Evolutionary conservation across 2,888 invertebrate genomes (phyloP).

Genomic region (Euplagia quadripunctaria): DNA sequence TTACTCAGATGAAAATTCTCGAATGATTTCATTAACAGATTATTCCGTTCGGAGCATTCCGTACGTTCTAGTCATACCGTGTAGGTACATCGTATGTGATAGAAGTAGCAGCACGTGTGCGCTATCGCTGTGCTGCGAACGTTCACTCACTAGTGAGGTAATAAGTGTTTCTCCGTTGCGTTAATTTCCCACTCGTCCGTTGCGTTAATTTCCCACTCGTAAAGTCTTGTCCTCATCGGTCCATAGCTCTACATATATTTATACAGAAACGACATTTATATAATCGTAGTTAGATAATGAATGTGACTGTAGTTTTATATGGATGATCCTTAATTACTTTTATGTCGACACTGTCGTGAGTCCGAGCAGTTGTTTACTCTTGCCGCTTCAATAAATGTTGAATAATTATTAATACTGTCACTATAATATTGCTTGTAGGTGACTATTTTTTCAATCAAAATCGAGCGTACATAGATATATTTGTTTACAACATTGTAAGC

Average conservation of each 20-base stretch:
- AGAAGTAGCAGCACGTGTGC: slow-evolving; percentile 67
- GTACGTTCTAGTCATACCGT: slow-evolving; percentile 77
- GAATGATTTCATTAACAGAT: slow-evolving; percentile 52
- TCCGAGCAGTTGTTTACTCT: slow-evolving; percentile 71
- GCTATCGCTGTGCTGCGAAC: slow-evolving; percentile 68
- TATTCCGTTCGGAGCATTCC: slow-evolving; percentile 70
- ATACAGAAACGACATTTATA: slow-evolving; percentile 62
- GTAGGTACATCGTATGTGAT: slow-evolving; percentile 73
- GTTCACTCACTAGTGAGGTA: slow-evolving; percentile 71
- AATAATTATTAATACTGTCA: slow-evolving; percentile 68
- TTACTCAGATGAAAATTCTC: slow-evolving; percentile 42
- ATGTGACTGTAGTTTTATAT: slow-evolving; percentile 80
- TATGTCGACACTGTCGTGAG: slow-evolving; percentile 62
- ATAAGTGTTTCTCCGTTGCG: slow-evolving; percentile 62
- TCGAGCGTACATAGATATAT: slow-evolving; percentile 63
- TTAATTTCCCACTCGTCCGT: slow-evolving; percentile 52
- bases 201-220: slow-evolving; percentile 47
- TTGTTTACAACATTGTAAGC: slow-evolving; percentile 71
- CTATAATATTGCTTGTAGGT: slow-evolving; percentile 80
- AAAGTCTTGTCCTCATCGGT: slow-evolving; percentile 54
- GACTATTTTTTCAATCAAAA: slow-evolving; percentile 70
- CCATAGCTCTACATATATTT: slow-evolving; percentile 59
- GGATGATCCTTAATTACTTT: slow-evolving; percentile 63
- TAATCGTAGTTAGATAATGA: slow-evolving; percentile 77
- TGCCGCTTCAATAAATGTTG: slow-evolving; percentile 79